Evolutionary conservation across 2,797 vertebrate genomes (phyloP), one percentile per base, ranked within the genome.

Genomic region (Anguilla obscura): DNA sequence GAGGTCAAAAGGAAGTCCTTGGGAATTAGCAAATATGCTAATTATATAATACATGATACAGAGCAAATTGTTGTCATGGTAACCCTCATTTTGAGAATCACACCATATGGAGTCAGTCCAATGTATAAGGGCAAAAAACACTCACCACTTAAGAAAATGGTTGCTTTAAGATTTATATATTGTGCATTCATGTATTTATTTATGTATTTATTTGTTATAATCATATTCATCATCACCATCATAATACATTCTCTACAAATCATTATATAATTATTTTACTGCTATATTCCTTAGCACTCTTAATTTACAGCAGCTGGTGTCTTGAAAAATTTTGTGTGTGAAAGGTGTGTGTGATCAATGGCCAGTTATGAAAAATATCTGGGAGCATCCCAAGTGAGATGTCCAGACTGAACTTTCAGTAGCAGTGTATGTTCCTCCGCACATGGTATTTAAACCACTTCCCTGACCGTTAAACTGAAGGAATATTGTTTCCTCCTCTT

Each of bases 31-130:
- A 74, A 45, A 83, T 33, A 88, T 74, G 36, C 36, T 0, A 52
- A 33, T 40, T 63, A 74, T 50, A 58, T 66, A 80, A 79, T 50
- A n/a, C 36, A 36, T 84, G 85, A 80, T 54, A 79, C 33, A 66
- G 74, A 24, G 50, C 63, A 84, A 63, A 33, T 6, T 69, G 74
- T 90, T 88, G 69, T 88, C 83, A 89, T 89, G 85, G 86, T 69
- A 89, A 89, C 89, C 60, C 66, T 87, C 56, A 86, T 85, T 86
- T 86, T 79, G 85, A 87, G 74, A 86, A 52, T 54, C 54, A 89
- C 21, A 50, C 86, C 79, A 84, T 52, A 21, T 60, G 58, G 21
- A 87, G n/a, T 52, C 52, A 86, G 21, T 30, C 36, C 54, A 86
- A 76, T 71, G 63, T 74, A 2, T 56, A 21, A 85, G 12, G 66